Evolutionary conservation across 2,888 invertebrate genomes (phyloP).

Genomic region (Bruchidius siliquastri): DNA sequence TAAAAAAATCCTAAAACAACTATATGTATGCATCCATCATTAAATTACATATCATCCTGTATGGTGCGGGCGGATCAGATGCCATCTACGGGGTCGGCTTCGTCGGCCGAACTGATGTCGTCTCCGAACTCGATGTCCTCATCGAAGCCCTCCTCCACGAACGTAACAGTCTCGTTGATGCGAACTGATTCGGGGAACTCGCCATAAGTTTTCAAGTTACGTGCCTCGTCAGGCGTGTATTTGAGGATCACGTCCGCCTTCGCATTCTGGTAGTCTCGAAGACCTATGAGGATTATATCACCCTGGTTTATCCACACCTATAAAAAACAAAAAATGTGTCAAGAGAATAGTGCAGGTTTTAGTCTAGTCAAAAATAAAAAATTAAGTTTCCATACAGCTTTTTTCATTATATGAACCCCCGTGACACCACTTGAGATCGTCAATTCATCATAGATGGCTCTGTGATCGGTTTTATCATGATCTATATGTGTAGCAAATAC

Average conservation of each 20-base stretch:
- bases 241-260: conserved; percentile 99
- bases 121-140: conserved; percentile 97
- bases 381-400: no score
- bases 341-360: no score
- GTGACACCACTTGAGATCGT: no score
- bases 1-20: not conserved
- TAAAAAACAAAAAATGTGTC: conserved; percentile 16
- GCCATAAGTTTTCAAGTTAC: conserved; percentile 97
- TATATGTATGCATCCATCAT: not conserved
- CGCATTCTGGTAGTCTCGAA: conserved; percentile 95
- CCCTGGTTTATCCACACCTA: conserved; percentile 97
- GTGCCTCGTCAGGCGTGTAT: conserved; percentile 98
- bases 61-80: conserved; percentile 24
- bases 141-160: conserved; percentile 90
- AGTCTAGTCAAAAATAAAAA: no score
- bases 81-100: conserved; percentile 58
- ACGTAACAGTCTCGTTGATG: conserved; percentile 94
- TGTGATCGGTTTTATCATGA: no score
- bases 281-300: conserved; percentile 95
- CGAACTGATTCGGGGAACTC: conserved; percentile 98
- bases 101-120: conserved; percentile 87
- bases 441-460: no score
- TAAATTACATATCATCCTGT: conserved; percentile 4
- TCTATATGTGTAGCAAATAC: no score
- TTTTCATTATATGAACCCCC: no score